phyloP scores from a whole-genome alignment of 2,113 vertebrate genomes.

The Himantopus leucocephalus region DNA sequence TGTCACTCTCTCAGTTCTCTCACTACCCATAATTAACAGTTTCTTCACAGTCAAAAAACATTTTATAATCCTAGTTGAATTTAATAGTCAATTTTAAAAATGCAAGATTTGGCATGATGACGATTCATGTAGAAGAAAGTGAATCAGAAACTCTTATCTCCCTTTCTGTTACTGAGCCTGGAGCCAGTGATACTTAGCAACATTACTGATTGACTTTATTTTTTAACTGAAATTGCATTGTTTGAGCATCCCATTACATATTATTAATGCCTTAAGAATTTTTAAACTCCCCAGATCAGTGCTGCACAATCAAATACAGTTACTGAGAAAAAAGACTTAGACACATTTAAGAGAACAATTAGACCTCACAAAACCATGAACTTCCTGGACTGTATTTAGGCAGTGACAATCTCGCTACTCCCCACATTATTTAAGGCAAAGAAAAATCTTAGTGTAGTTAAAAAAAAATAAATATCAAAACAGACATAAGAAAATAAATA shows the following conservation, averaged over 20 bases:
- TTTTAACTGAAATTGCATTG: not conserved
- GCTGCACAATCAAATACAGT: not conserved
- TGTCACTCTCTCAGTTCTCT: not conserved
- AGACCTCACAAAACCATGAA: not conserved
- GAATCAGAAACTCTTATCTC: not conserved
- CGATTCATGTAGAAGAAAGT: not conserved
- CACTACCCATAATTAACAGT: not conserved
- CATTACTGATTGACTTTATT: not conserved
- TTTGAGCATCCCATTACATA: not conserved
- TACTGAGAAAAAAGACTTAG: not conserved
- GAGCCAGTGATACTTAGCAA: not conserved
- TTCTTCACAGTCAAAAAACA: slow-evolving; percentile 7
- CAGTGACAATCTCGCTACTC: not conserved
- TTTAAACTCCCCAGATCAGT: not conserved
- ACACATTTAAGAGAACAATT: not conserved
- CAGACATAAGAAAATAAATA: not conserved
- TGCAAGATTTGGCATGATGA: not conserved
- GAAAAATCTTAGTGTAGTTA: not conserved
- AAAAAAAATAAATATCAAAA: not conserved
- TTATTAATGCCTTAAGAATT: not conserved
- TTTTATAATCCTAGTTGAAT: not conserved
- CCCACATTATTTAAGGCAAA: not conserved
- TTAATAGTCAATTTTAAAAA: slow-evolving; percentile 7
- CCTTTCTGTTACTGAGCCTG: not conserved
- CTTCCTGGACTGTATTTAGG: not conserved